Base-by-base conservation (phyloP, 2,888 invertebrate genomes). In the Prosapia bicincta region DNA sequence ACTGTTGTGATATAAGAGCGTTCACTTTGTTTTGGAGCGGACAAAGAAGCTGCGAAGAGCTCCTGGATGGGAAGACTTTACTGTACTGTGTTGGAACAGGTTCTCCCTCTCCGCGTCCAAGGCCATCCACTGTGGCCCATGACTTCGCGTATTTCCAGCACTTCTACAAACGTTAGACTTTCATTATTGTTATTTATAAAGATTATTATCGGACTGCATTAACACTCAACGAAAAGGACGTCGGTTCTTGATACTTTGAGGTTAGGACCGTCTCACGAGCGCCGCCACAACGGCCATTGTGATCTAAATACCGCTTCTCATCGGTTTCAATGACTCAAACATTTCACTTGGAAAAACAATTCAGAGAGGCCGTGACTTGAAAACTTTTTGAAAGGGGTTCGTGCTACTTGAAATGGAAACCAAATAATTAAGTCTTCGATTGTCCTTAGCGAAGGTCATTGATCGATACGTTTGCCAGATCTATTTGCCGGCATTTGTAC, bases 111-210 rank as follows among this genome's bases (percentile, higher is more conserved):
- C 54, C 65, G 43, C 69, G 74, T 66, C 69, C 74, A 74, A 74
- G 74, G 74, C 26, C 65, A 74, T 24, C 74, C 74, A 74, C 69
- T 74, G 20, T 30, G 30, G 20, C 54, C 66, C 74, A 68, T 74
- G 74, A 74, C 74, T 74, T 69, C 74, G 74, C 69, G 69, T 74
- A 74, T 74, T 74, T 74, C 74, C 74, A 69, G 28, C 26, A n/a
- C 68, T 25, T 38, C 43, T 23, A 24, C 71, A 69, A 69, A 38
- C 66, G 54, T 66, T 67, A 66, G 68, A 67, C 72, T 72, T 38
- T 73, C 54, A 67, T 67, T 73, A 68, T 73, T 68, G 73, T 73
- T 73, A 73, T 20, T 73, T 73, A 73, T 73, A 73, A 73, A 20
- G 54, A 54, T 54, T 54, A 54, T 54, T 54, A 54, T 73, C 73